Evolutionary conservation across 2,797 vertebrate genomes (phyloP).

Genomic region (Typhlichthys eigenmanni): DNA sequence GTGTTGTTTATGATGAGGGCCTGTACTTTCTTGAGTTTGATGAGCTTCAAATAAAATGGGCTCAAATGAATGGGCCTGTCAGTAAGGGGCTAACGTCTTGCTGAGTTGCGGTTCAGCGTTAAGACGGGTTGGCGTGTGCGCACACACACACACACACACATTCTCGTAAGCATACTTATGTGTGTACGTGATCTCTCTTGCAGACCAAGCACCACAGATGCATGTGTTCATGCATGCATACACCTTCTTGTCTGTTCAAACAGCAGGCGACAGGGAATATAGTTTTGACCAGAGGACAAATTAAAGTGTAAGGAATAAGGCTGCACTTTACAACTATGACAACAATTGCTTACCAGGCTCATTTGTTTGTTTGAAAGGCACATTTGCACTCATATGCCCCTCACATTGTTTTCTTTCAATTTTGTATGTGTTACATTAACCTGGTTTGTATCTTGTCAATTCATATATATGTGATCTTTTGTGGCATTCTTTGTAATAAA

Average conservation of each 20-base stretch:
- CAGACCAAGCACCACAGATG: conserved; percentile 22
- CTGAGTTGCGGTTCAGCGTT: conserved; percentile 64
- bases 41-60: conserved; percentile 78
- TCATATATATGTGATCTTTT: too few relatives aligned
- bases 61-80: conserved; percentile 77
- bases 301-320: conserved; percentile 43
- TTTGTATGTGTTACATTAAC: conserved; percentile 8
- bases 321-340: conserved; percentile 53
- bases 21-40: conserved; percentile 78
- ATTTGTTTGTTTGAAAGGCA: conserved; percentile 60
- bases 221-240: conserved; percentile 39
- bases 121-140: conserved; percentile 40
- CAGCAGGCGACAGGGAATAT: conserved; percentile 35
- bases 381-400: conserved; percentile 44
- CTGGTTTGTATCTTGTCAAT: too few relatives aligned
- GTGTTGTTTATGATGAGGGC: conserved; percentile 80
- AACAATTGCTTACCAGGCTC: conserved; percentile 54
- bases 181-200: background rate
- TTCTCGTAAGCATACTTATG: background rate
- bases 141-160: conserved; percentile 36
- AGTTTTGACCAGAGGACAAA: conserved; percentile 50
- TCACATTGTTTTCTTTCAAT: conserved; percentile 14
- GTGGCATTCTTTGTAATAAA: too few relatives aligned
- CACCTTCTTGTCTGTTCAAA: conserved; percentile 33
- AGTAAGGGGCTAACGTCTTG: conserved; percentile 68